Conservation (phyloP, 2,797 vertebrate genomes). For the Coregonus suidteri region DNA sequence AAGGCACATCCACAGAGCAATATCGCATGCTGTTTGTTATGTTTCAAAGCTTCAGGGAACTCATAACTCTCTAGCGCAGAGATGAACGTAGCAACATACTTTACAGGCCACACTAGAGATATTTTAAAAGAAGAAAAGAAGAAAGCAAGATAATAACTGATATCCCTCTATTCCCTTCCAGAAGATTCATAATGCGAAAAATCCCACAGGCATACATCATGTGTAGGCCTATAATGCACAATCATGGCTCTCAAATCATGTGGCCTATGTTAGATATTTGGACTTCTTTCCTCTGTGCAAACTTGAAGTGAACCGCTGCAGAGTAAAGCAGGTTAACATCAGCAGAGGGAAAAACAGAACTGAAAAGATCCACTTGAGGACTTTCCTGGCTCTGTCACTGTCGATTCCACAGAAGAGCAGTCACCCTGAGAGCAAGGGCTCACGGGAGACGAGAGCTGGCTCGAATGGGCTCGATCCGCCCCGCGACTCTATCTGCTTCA, state of each 20-base stretch:
- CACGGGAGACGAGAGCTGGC: conserved; percentile 73
- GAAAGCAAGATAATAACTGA: conserved; percentile 1
- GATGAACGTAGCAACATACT: neutral
- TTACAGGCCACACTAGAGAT: neutral
- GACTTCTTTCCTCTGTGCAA: conserved; percentile 57
- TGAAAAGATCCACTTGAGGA: conserved; percentile 81
- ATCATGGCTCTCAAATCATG: conserved; percentile 44
- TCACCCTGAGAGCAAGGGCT: conserved; percentile 70
- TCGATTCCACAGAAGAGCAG: conserved; percentile 74
- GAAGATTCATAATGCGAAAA: conserved; percentile 73
- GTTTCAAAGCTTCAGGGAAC: conserved; percentile 58
- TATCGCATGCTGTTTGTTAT: conserved; percentile 87
- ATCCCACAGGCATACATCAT: conserved; percentile 50
- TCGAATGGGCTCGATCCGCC: conserved; percentile 52
- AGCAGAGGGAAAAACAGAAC: conserved; percentile 66
- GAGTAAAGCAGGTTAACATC: conserved; percentile 78
- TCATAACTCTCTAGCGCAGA: conserved; percentile 1
- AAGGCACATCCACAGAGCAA: conserved; percentile 78
- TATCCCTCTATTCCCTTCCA: conserved; percentile 3
- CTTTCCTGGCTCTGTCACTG: conserved; percentile 81
- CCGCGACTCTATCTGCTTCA: conserved; percentile 65
- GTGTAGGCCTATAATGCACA: neutral
- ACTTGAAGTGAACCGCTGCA: conserved; percentile 68
- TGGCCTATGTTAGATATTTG: conserved; percentile 45
- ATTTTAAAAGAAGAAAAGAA: neutral